These are phyloP conservation scores for Magallana gigas DNA, from an alignment of 1,140 invertebrate genomes.

Conservation along the genomic window DNA sequence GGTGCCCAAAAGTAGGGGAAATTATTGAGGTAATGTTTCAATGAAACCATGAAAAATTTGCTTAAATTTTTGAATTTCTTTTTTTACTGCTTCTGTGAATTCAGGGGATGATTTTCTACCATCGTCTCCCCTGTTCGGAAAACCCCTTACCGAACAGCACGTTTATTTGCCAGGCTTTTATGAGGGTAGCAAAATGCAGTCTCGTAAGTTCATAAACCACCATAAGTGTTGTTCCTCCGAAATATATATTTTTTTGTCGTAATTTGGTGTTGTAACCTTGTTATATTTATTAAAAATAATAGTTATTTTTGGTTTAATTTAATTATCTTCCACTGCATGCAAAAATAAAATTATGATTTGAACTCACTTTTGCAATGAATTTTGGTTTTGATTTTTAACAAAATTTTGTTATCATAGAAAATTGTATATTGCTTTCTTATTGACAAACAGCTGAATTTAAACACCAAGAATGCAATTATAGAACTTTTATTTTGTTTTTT, in stretches of 20 bases:
- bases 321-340: constrained; percentile 11
- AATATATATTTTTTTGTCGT: background rate
- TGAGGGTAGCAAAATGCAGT: constrained; percentile 87
- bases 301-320: background rate
- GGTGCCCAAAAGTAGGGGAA: background rate
- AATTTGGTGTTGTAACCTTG: constrained; percentile 31
- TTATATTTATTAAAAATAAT: background rate
- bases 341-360: background rate
- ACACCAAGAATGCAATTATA: no score
- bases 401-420: no score
- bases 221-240: constrained; percentile 83
- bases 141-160: constrained; percentile 87
- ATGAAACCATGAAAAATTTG: background rate
- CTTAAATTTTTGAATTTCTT: constrained; percentile 5
- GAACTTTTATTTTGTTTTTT: background rate
- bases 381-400: background rate
- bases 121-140: constrained; percentile 82
- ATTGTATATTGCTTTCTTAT: no score
- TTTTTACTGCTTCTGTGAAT: constrained; percentile 29
- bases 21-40: background rate
- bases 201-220: constrained; percentile 84
- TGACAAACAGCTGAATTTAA: no score
- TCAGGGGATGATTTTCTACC: constrained; percentile 85
- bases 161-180: constrained; percentile 87
- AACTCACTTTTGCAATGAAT: constrained; percentile 13